These are phyloP conservation scores for Smittia sp. DNA, from an alignment of 2,888 invertebrate species.

Conservation along the genomic window DNA sequence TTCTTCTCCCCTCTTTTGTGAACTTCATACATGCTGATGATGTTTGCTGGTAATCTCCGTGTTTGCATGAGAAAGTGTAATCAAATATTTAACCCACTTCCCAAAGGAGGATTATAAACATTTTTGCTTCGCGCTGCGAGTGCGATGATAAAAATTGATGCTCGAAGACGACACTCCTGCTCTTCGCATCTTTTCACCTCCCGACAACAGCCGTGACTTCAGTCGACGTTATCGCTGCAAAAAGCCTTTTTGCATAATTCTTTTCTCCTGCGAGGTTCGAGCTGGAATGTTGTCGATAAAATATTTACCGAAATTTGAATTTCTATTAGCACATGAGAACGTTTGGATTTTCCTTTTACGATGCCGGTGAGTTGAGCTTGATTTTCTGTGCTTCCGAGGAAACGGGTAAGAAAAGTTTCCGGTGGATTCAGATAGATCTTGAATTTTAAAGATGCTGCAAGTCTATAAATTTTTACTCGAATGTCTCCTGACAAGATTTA, in stretches of 20 bases:
- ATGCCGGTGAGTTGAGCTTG: too few relatives aligned
- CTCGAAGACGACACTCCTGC: not conserved
- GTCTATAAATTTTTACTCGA: too few relatives aligned
- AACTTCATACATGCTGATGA: conserved; percentile 27
- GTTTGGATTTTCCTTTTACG: not conserved
- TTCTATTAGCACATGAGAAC: conserved; percentile 18
- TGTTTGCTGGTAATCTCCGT: conserved; percentile 29
- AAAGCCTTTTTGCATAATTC: conserved; percentile 26
- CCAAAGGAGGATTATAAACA: not conserved
- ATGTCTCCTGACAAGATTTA: too few relatives aligned
- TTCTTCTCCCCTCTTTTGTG: not conserved
- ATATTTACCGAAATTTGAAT: conserved; percentile 30
- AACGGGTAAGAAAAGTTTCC: not conserved
- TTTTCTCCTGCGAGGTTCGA: not conserved
- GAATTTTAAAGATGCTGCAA: too few relatives aligned
- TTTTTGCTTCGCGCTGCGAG: conserved; percentile 14
- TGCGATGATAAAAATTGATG: conserved; percentile 25
- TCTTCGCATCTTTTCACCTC: not conserved
- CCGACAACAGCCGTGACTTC: not conserved
- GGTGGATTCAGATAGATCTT: not conserved
- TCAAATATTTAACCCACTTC: conserved; percentile 34
- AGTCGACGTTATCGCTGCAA: not conserved
- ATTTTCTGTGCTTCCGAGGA: not conserved
- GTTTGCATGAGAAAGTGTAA: conserved; percentile 9
- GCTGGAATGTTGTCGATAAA: conserved; percentile 26